Conservation (phyloP, 1,140 invertebrate species). For the Steinernema feltiae region DNA sequence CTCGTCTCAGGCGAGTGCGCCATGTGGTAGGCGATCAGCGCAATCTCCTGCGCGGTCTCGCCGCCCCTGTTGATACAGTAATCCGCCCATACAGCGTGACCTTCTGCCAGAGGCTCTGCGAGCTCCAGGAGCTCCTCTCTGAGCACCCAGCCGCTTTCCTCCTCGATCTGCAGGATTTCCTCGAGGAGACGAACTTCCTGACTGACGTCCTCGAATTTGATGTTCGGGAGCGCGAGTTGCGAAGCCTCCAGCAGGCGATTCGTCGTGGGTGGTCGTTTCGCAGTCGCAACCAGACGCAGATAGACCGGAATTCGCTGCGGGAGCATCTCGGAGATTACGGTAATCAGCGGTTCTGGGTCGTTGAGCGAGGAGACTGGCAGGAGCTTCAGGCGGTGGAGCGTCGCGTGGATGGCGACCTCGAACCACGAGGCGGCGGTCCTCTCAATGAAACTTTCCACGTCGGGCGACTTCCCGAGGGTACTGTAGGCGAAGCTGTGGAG, state of each 20-base stretch:
- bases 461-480: not conserved
- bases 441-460: not conserved
- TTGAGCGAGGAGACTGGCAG: not conserved
- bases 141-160: constrained; percentile 21
- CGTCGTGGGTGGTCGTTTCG: constrained; percentile 12
- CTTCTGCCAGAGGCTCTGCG: constrained; percentile 28
- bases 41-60: not conserved
- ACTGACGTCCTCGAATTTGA: constrained; percentile 4
- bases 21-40: constrained; percentile 8
- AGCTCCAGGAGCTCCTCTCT: constrained; percentile 32
- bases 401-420: not conserved
- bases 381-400: not conserved
- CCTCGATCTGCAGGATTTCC: constrained; percentile 16
- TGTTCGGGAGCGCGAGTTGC: constrained; percentile 29
- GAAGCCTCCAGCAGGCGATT: constrained; percentile 20
- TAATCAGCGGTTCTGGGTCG: not conserved
- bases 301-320: constrained; percentile 3
- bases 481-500: constrained; percentile 1
- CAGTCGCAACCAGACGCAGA: constrained; percentile 9
- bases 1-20: constrained; percentile 14
- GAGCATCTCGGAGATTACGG: not conserved
- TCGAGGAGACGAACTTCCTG: not conserved
- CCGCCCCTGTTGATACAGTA: not conserved
- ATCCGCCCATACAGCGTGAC: constrained; percentile 17
- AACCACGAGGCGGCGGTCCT: not conserved